Evolutionary conservation across 1,140 invertebrate species (phyloP).

Genomic region (Hyles euphorbiae): DNA sequence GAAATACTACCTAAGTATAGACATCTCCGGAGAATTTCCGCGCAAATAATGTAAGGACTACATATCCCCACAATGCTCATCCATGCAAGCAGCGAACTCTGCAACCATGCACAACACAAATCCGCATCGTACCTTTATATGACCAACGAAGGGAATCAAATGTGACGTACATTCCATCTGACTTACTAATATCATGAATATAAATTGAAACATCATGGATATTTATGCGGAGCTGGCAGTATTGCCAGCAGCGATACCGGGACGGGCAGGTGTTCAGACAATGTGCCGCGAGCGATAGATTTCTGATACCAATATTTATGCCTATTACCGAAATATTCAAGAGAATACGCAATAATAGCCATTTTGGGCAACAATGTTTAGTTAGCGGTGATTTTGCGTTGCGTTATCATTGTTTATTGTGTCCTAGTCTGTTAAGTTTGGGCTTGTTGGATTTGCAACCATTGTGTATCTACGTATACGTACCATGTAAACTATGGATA

Average conservation of each 20-base stretch:
- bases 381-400: not conserved
- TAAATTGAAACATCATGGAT: slow-evolving; percentile 75
- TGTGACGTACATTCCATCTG: slow-evolving; percentile 67
- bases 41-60: too few species aligned
- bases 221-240: slow-evolving; percentile 62
- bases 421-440: too few species aligned
- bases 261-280: slow-evolving; percentile 65
- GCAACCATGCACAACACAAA: too few species aligned
- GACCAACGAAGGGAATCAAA: slow-evolving; percentile 69
- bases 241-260: slow-evolving; percentile 44
- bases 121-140: slow-evolving; percentile 36
- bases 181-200: slow-evolving; percentile 75
- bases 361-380: slow-evolving; percentile 4
- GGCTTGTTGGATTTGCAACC: too few species aligned
- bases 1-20: too few species aligned
- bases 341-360: slow-evolving; percentile 29
- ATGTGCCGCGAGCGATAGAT: slow-evolving; percentile 60
- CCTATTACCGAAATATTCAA: slow-evolving; percentile 57
- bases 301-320: slow-evolving; percentile 69
- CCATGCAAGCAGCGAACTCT: too few species aligned
- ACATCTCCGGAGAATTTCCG: too few species aligned
- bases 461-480: too few species aligned
- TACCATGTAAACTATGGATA: too few species aligned
- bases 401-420: too few species aligned
- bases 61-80: too few species aligned